These are phyloP conservation scores for Bombus vancouverensis DNA, from an alignment of 1,140 invertebrate species.

Conservation along the genomic window DNA sequence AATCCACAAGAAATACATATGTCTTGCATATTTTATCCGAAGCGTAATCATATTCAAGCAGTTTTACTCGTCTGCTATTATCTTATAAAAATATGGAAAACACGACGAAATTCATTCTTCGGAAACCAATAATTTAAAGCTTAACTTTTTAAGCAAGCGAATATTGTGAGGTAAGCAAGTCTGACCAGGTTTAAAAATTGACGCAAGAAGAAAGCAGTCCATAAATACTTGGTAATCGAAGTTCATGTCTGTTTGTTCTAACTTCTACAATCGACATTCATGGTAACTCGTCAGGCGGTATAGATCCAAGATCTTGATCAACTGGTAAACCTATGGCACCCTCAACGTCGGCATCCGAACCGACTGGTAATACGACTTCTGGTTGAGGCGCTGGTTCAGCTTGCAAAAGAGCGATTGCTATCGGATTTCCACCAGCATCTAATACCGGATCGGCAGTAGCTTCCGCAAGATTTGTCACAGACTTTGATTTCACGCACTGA, in stretches of 20 bases:
- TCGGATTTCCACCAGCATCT: conserved; percentile 85
- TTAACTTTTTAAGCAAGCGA: conserved; percentile 1
- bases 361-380: conserved; percentile 66
- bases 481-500: conserved; percentile 97
- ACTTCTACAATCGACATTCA: conserved; percentile 33
- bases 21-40: background rate
- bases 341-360: conserved; percentile 74
- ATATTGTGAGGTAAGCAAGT: conserved; percentile 25
- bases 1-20: background rate
- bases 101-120: background rate
- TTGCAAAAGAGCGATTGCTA: conserved; percentile 68
- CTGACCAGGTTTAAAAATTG: conserved; percentile 41
- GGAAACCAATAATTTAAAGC: conserved; percentile 17
- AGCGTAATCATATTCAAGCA: background rate
- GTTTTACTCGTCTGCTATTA: background rate
- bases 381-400: conserved; percentile 67
- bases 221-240: conserved; percentile 33
- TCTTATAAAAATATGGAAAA: conserved; percentile 31
- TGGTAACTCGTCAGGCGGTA: conserved; percentile 65
- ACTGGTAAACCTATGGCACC: conserved; percentile 69
- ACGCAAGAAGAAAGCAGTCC: conserved; percentile 41
- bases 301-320: conserved; percentile 62
- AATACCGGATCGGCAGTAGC: conserved; percentile 93
- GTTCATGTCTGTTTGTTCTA: background rate
- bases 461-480: conserved; percentile 95